Evolutionary conservation across 2,113 vertebrate species (phyloP), one percentile per base, ranked within the genome.

Genomic region (Climacteris rufus): DNA sequence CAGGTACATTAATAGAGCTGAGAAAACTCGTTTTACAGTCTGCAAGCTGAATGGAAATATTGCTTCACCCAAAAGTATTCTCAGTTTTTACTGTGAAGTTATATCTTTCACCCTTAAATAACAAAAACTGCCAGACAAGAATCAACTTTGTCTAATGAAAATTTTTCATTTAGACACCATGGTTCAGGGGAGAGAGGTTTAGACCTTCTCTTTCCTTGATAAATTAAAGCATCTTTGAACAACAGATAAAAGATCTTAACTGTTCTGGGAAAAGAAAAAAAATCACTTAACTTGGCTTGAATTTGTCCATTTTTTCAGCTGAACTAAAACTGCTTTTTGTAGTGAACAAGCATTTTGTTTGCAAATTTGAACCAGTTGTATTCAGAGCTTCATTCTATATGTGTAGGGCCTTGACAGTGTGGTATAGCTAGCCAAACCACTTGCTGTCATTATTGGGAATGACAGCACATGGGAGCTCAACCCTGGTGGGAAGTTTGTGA

Each of bases 331-430:
- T 44, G 16, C 1, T 61, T 86, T 92, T 85, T 86, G 50, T 23
- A 59, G 12, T 7, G 21, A 92, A 33, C 4, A 31, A 85, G 61
- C 8, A 37, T 72, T 80, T 86, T 57, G 30, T 76, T 69, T 68
- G 33, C 37, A 64, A 33, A 85, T 83, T 49, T 69, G n/a, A 23
- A 22, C 20, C 31, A 27, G 18, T 45, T 80, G 31, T 59, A 18
- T 74, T 54, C 39, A 59, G 64, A 54, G 27, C 19, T 70, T 74
- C 54, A 20, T 35, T 54, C 33, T 54, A 0, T n/a, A 3, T 37
- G 47, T 4, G 0, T 3, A 4, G 2, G 24, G 42, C n/a, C 59
- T 59, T 2, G 2, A 18, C 1, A 0, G 20, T 13, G 6, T 4
- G 4, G 19, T 33, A 4, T 4, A 63, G 35, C 53, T 45, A 44